Evolutionary conservation across 1,140 invertebrate species (phyloP).

Genomic region (Oncopeltus fasciatus): DNA sequence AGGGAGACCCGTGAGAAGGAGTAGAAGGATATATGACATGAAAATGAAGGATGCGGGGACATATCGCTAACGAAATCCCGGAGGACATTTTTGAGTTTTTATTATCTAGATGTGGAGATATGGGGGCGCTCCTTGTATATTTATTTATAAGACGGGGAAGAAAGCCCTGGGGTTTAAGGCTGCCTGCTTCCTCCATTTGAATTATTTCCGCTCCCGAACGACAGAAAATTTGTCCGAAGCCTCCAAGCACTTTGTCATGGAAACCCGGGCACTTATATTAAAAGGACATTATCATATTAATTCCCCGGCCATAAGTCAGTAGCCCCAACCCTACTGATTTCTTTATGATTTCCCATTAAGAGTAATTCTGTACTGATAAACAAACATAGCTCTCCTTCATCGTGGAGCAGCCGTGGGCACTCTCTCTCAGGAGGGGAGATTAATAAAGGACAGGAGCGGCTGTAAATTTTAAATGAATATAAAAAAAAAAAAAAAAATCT

Average conservation of each 20-base stretch:
- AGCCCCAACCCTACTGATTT: not conserved
- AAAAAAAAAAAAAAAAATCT: not conserved
- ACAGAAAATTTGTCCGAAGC: not conserved
- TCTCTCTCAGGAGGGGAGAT: not conserved
- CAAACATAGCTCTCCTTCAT: slow-evolving; percentile 2
- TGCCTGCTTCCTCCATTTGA: too few species aligned
- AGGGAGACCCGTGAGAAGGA: too few species aligned
- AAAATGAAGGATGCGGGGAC: too few species aligned
- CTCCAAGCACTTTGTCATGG: not conserved
- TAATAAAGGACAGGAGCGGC: not conserved
- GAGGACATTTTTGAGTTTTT: too few species aligned
- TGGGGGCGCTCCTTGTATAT: too few species aligned
- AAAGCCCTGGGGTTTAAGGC: too few species aligned
- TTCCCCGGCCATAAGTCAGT: not conserved
- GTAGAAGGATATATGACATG: too few species aligned
- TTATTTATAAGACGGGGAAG: too few species aligned
- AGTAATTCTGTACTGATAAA: slow-evolving; percentile 7
- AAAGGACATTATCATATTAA: slow-evolving; percentile 6
- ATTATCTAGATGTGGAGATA: too few species aligned
- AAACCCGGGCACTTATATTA: not conserved
- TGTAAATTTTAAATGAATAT: slow-evolving; percentile 4
- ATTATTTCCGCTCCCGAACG: too few species aligned
- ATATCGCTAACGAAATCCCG: too few species aligned
- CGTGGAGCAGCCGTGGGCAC: too few species aligned
- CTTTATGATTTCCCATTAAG: slow-evolving; percentile 9